phyloP scores from a whole-genome alignment of 2,797 vertebrate species.

The Holocentrus rufus region DNA sequence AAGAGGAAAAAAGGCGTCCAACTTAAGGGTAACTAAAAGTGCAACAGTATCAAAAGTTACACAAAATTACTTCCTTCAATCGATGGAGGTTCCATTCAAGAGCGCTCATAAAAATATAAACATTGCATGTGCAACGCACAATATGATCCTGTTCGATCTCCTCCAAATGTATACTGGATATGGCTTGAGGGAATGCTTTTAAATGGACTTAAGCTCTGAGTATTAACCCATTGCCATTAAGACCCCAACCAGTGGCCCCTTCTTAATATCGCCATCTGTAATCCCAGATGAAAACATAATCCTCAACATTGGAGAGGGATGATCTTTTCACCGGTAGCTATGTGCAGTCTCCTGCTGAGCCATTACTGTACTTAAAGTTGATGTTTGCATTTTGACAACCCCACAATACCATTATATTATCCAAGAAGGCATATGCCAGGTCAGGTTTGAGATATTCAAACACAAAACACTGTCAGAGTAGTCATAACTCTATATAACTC shows the following conservation, averaged over 20 bases:
- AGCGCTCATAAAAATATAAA: not conserved
- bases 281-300: slow-evolving; percentile 85
- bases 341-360: slow-evolving; percentile 42
- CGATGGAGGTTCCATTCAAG: slow-evolving; percentile 5
- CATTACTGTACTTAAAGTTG: slow-evolving; percentile 43
- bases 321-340: slow-evolving; percentile 68
- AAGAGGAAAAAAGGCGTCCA: not conserved
- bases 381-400: slow-evolving; percentile 34
- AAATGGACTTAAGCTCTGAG: slow-evolving; percentile 72
- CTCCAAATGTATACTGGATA: slow-evolving; percentile 48
- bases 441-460: not conserved
- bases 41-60: slow-evolving; percentile 6
- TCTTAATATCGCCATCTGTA: slow-evolving; percentile 76
- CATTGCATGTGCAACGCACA: slow-evolving; percentile 7
- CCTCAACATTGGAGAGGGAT: slow-evolving; percentile 70
- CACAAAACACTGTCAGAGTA: not conserved
- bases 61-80: not conserved
- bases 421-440: not conserved
- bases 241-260: slow-evolving; percentile 45
- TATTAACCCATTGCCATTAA: slow-evolving; percentile 78
- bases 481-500: not conserved
- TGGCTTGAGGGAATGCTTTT: slow-evolving; percentile 70
- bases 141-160: slow-evolving; percentile 37
- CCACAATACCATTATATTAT: not conserved
- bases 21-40: slow-evolving; percentile 2